Base-by-base conservation (phyloP, 2,113 vertebrate species). In the Siphamia tubifer region DNA sequence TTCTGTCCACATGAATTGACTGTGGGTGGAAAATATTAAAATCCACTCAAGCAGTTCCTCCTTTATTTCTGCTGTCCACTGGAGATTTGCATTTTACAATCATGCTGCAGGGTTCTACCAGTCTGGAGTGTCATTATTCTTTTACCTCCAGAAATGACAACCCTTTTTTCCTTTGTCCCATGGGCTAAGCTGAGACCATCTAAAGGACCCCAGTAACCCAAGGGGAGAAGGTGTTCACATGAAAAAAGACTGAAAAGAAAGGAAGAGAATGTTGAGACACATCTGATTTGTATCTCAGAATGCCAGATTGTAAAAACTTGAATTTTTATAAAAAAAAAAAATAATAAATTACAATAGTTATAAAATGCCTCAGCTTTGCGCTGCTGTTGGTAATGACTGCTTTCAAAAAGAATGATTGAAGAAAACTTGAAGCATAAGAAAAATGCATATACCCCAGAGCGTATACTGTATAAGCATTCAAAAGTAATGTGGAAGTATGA, bases 81-180 rank as follows among this genome's bases (percentile, higher is more conserved):
- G 16, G 6, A 30, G 24, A 51, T 60, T 21, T 60, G 3, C 40
- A 70, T 6, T 1, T 71, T 36, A 57, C 11, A 53, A 23, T 47
- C 40, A 30, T 44, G 11, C 68, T 1, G 6, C 61, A 12, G 63
- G 55, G 35, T 30, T 48, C 16, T 63, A 53, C 27, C 48, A 9
- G 8, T 63, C 49, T 13, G 3, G 35, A 1, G 3, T 63, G 35
- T 63, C 47, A 70, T 67, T 49, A 63, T 24, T 40, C 23, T 52
- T 43, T 35, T 51, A 10, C 23, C 67, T 25, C 8, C 11, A 34
- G 25, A 57, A 24, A 20, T 68, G 32, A 45, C 3, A 9, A 17
- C 2, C 6, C 34, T 43, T 31, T 17, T n/a, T 25, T 11, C 40
- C 32, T 4, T 32, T 21, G n/a, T 53, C 31, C 43, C 63, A 8